These are phyloP conservation scores for Xylophagus ater DNA, from an alignment of 2,888 invertebrate species.

Conservation along the genomic window DNA sequence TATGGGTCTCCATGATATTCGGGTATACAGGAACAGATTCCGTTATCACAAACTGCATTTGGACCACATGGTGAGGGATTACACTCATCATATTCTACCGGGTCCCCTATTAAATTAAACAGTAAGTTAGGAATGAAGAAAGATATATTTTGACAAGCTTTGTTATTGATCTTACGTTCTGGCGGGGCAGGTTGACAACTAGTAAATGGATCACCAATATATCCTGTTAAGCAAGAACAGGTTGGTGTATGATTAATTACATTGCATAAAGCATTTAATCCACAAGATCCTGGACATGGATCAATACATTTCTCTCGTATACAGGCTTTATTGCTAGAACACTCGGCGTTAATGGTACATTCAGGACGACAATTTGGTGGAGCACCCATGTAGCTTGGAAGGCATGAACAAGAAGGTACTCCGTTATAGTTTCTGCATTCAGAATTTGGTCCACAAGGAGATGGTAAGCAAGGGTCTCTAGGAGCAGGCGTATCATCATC, in stretches of 20 bases:
- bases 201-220: slow-evolving; percentile 52
- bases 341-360: slow-evolving; percentile 62
- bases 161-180: slow-evolving; percentile 27
- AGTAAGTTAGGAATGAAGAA: background rate
- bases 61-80: slow-evolving; percentile 61
- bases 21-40: slow-evolving; percentile 53
- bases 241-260: slow-evolving; percentile 59
- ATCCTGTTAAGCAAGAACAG: slow-evolving; percentile 51
- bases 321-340: slow-evolving; percentile 56
- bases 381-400: slow-evolving; percentile 56
- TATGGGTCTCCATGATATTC: slow-evolving; percentile 62
- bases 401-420: slow-evolving; percentile 53
- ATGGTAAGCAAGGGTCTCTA: slow-evolving; percentile 56
- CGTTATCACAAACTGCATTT: slow-evolving; percentile 55
- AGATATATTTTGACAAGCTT: slow-evolving; percentile 43
- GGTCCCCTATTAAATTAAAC: slow-evolving; percentile 16
- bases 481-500: too few relatives aligned
- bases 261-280: slow-evolving; percentile 48
- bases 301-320: slow-evolving; percentile 63
- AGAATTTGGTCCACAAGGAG: slow-evolving; percentile 68
- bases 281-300: slow-evolving; percentile 55
- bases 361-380: slow-evolving; percentile 69
- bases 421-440: slow-evolving; percentile 46
- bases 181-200: slow-evolving; percentile 43
- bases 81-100: slow-evolving; percentile 44